Evolutionary conservation across 2,888 invertebrate species (phyloP).

Genomic region (Agrotis ipsilon): DNA sequence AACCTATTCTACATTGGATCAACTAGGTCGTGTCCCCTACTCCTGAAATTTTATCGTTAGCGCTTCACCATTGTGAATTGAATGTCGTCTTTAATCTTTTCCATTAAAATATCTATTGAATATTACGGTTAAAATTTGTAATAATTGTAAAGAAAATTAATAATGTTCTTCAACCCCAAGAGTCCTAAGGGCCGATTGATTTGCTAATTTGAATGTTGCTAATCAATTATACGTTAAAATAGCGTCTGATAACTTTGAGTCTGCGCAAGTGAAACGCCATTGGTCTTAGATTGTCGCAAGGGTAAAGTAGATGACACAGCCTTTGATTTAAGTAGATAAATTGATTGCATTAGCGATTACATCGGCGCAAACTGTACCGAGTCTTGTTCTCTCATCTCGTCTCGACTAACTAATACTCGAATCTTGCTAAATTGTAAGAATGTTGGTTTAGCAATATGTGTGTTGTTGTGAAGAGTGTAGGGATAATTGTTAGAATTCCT

Average conservation of each 20-base stretch:
- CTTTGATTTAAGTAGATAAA: slow-evolving; percentile 35
- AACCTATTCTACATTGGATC: slow-evolving; percentile 32
- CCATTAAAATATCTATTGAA: slow-evolving; percentile 25
- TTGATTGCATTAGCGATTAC: slow-evolving; percentile 51
- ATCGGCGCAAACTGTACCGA: slow-evolving; percentile 48
- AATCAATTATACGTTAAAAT: slow-evolving; percentile 17
- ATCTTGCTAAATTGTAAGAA: slow-evolving; percentile 67
- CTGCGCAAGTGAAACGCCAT: slow-evolving; percentile 39
- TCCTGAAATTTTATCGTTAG: slow-evolving; percentile 34
- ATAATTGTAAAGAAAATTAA: slow-evolving; percentile 27
- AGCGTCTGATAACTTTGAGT: slow-evolving; percentile 42
- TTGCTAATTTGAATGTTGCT: slow-evolving; percentile 27
- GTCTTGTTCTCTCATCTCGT: slow-evolving; percentile 56
- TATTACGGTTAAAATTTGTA: slow-evolving; percentile 36
- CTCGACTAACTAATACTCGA: slow-evolving; percentile 70
- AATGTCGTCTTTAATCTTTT: slow-evolving; percentile 49
- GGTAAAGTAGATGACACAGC: slow-evolving; percentile 34
- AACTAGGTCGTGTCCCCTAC: slow-evolving; percentile 29
- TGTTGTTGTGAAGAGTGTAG: slow-evolving; percentile 67
- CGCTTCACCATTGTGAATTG: slow-evolving; percentile 45
- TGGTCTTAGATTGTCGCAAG: slow-evolving; percentile 41
- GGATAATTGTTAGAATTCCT: slow-evolving; percentile 65
- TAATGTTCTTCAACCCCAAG: slow-evolving; percentile 33
- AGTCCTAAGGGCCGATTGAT: slow-evolving; percentile 4
- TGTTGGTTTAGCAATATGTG: slow-evolving; percentile 67